These are phyloP conservation scores for Rhagonycha lutea DNA, from an alignment of 2,888 invertebrate genomes.

Conservation along the genomic window DNA sequence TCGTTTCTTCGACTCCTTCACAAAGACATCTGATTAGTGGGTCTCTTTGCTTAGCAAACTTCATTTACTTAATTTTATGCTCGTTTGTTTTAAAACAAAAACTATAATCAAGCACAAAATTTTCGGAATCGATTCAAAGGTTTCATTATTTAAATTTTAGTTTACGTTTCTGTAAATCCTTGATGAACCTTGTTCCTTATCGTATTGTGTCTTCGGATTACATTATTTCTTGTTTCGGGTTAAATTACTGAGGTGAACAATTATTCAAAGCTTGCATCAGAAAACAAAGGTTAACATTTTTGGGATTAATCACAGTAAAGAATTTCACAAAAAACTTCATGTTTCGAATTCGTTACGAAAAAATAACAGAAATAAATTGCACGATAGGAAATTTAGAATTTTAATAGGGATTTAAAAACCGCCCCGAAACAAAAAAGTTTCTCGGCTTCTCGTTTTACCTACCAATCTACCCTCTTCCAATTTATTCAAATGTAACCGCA, in stretches of 20 bases:
- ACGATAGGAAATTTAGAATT: not conserved
- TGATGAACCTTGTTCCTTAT: no score
- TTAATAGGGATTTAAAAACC: not conserved
- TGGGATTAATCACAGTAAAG: no score
- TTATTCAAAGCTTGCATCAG: no score
- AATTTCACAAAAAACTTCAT: no score
- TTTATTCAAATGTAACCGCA: not conserved
- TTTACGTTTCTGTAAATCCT: not conserved
- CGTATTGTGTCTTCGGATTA: no score
- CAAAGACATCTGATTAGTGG: not conserved
- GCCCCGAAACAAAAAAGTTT: not conserved
- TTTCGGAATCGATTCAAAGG: not conserved
- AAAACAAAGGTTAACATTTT: no score
- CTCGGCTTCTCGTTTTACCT: not conserved
- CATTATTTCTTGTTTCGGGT: no score
- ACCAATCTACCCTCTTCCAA: not conserved
- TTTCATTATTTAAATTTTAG: not conserved
- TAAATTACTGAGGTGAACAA: no score
- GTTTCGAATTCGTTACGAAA: not conserved
- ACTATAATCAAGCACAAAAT: not conserved
- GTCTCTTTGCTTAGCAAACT: not conserved
- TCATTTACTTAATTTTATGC: not conserved
- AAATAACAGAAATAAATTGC: not conserved
- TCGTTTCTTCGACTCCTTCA: not conserved
- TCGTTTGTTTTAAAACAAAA: not conserved